Evolutionary conservation across 2,113 vertebrate species (phyloP), one percentile per base, ranked within the genome.

Genomic region (Camelus bactrianus): DNA sequence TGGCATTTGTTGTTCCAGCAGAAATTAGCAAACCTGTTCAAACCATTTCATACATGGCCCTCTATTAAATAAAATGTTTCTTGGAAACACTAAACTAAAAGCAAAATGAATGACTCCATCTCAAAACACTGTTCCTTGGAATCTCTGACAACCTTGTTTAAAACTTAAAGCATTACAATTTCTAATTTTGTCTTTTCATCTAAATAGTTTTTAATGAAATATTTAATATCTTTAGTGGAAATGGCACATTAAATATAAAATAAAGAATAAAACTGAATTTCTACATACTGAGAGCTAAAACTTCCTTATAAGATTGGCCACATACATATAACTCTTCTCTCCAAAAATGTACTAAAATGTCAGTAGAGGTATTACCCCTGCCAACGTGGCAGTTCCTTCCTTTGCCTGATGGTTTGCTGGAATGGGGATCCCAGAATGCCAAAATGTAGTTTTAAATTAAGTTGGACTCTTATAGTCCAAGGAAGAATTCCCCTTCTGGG

Each of bases 61-160:
- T 97, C 85, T 82, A 56, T 38, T 96, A 97, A 96, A 88, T 76
- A 79, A 96, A 96, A 76, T 93, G 2, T 94, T 89, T 96, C 96
- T 93, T 91, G 62, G 77, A 93, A 94, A 82, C 15, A 80, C 16
- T 95, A 75, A 58, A 81, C 54, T 54, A 35, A 82, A 94, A 67
- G 22, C 46, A 93, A 89, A 56, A 97, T 96, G 94, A 87, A 77
- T 96, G 97, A 96, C 42, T 91, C 94, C 94, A 96, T 92, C 89
- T 96, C 93, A 97, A 97, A 73, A 93, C 80, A 97, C 54, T 79
- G 80, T 92, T 69, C 62, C 3, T 64, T 91, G 91, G 95, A 98
- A 98, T 79, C 84, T 88, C 69, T 96, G n/a, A 90, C 19, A 62
- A 70, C 60, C 64, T 85, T 83, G 30, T 86, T 89, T 73, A 92